Evolutionary conservation across 1,140 invertebrate species (phyloP), one percentile per base, ranked within the genome.

Genomic region (Macrostomum lignano): DNA sequence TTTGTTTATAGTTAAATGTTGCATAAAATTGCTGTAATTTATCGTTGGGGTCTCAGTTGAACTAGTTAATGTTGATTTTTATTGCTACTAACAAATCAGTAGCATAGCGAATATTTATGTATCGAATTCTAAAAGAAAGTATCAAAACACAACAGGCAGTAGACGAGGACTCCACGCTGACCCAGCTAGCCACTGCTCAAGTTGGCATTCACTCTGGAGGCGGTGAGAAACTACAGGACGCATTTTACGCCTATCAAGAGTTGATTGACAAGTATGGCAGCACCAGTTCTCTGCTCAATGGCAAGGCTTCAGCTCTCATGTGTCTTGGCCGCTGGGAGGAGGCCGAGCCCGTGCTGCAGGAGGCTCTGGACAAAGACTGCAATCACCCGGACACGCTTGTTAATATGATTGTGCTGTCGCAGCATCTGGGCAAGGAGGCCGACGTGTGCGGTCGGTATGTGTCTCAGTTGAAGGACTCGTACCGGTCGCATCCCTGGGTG

Each of bases 161-260:
- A n/a, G n/a, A n/a, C n/a, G n/a, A n/a, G n/a, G n/a, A n/a, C n/a
- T n/a, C n/a, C n/a, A n/a, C n/a, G n/a, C n/a, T n/a, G n/a, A n/a
- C n/a, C n/a, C n/a, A n/a, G n/a, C n/a, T n/a, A n/a, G n/a, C n/a
- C n/a, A n/a, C n/a, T n/a, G n/a, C n/a, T n/a, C n/a, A n/a, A n/a
- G n/a, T n/a, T n/a, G n/a, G n/a, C n/a, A n/a, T n/a, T n/a, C n/a
- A n/a, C n/a, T n/a, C n/a, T n/a, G n/a, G n/a, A 71, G 82, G 82
- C 21, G 78, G 77, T 9, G 82, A 94, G 20, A 91, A 93, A 48
- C 63, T 84, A 28, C 78, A 94, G 60, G 88, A 96, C 56, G 84
- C 86, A 1, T 94, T 76, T 60, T 94, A 93, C 55, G 94, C 91
- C 40, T 82, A 78, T 45, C 73, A 94, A 67, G 88, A 98, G 61